Base-by-base conservation (phyloP, 2,888 invertebrate genomes). In the Bhutanitis thaidina region DNA sequence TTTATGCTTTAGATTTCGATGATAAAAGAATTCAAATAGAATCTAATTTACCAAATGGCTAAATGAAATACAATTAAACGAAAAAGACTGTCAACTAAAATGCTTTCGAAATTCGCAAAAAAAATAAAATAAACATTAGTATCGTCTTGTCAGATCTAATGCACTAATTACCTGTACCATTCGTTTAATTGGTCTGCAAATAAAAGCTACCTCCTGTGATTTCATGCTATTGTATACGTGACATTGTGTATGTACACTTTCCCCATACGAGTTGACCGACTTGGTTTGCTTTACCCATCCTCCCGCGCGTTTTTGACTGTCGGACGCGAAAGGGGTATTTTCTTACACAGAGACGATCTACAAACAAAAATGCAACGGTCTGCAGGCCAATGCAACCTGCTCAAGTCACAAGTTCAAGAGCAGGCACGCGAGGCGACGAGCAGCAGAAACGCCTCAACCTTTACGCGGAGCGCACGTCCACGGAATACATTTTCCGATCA, bases 341-440 rank as follows among this genome's bases (percentile, higher is more conserved):
- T 34, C 47, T 14, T 14, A 32, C 10, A 38, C 27, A 41, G 35
- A 40, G 41, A 16, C 40, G 12, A 34, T 49, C 20, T 34, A 37
- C 40, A 43, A 49, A 69, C 67, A 61, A 72, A 77, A 77, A 74
- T 80, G 83, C 83, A 83, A 64, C 70, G 68, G 71, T 72, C 72
- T 77, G 81, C 77, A 80, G 63, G 64, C 60, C 58, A 62, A 64
- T 81, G 78, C 78, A 79, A 77, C 77, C 78, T 81, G 81, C 64
- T 72, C 61, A 59, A 69, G 67, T 59, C 67, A 64, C 74, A 58
- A 69, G 67, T 85, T 86, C 82, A 87, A 85, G 85, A 79, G 68
- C 74, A 73, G 69, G 64, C 70, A 71, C 73, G 64, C 73, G 65
- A 56, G 67, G 55, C 61, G 49, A 52, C 53, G 55, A 51, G 65